These are phyloP conservation scores for Oncorhynchus masou DNA, from an alignment of 2,113 vertebrate species.

Conservation along the genomic window DNA sequence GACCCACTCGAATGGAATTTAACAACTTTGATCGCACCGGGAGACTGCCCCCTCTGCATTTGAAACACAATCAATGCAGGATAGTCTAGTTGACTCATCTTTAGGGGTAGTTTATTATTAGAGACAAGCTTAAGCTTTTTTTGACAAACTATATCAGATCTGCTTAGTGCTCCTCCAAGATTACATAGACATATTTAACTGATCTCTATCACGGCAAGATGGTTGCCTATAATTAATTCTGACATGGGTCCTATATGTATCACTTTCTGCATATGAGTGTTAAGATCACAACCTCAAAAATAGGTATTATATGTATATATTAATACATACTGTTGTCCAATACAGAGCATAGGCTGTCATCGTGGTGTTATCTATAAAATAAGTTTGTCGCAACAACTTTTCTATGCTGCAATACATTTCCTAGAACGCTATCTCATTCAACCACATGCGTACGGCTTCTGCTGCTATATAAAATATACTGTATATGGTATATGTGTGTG, in stretches of 20 bases:
- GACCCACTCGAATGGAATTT: slow-evolving; percentile 46
- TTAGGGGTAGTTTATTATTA: not conserved
- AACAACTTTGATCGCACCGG: slow-evolving; percentile 35
- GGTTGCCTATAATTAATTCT: too few relatives aligned
- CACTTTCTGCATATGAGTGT: not conserved
- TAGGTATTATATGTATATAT: not conserved
- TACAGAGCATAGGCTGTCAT: slow-evolving; percentile 12
- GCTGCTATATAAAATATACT: slow-evolving; percentile 56
- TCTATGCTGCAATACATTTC: slow-evolving; percentile 71
- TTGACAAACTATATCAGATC: not conserved
- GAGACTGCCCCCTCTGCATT: slow-evolving; percentile 25
- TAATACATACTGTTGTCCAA: not conserved
- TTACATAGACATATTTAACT: not conserved
- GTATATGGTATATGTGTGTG: slow-evolving; percentile 34
- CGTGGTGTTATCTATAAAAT: slow-evolving; percentile 49
- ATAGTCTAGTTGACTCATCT: too few relatives aligned
- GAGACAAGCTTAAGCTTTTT: not conserved
- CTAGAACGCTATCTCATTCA: slow-evolving; percentile 84
- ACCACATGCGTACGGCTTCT: slow-evolving; percentile 63
- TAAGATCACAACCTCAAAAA: not conserved
- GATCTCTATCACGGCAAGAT: too few relatives aligned
- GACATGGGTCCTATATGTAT: too few relatives aligned
- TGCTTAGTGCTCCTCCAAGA: not conserved
- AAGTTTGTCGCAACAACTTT: slow-evolving; percentile 15
- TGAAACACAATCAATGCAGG: slow-evolving; percentile 1